Evolutionary conservation across 35 echinoderm and acorn worm genomes (phyloP).

Genomic region (Chiridota heheva): DNA sequence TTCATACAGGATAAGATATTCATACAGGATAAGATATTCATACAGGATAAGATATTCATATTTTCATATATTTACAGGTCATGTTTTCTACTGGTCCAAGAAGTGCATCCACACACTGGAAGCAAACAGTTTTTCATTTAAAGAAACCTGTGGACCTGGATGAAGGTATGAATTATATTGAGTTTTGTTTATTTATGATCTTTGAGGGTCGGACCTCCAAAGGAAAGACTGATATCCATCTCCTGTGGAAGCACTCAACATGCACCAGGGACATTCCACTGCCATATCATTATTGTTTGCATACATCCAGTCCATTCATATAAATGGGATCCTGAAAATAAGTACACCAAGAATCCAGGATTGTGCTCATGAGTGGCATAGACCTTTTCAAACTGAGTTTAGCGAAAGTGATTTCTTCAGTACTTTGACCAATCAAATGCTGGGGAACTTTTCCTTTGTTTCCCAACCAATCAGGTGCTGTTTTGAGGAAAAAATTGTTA

Average conservation of each 20-base stretch:
- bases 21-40: too few relatives aligned
- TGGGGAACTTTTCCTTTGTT: too few relatives aligned
- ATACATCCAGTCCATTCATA: not conserved
- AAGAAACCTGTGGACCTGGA: slow-evolving; percentile 63
- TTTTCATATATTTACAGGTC: slow-evolving; percentile 23
- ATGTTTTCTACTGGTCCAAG: slow-evolving; percentile 87
- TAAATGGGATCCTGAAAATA: not conserved
- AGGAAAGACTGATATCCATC: too few relatives aligned
- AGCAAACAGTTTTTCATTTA: slow-evolving; percentile 83
- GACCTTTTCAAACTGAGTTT: too few relatives aligned
- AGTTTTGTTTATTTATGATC: not conserved
- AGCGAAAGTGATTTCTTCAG: too few relatives aligned
- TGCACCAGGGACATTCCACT: not conserved
- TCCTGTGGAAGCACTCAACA: not conserved
- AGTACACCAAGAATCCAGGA: too few relatives aligned
- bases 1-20: too few relatives aligned
- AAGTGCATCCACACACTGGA: slow-evolving; percentile 85
- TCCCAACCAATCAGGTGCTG: too few relatives aligned
- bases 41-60: too few relatives aligned
- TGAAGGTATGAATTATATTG: slow-evolving; percentile 11
- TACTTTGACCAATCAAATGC: too few relatives aligned
- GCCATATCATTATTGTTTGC: not conserved
- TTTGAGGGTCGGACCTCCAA: not conserved
- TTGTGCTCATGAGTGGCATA: too few relatives aligned
- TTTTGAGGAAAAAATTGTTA: too few relatives aligned